These are phyloP conservation scores for Clupea harengus DNA, from an alignment of 2,113 vertebrate genomes.

Conservation along the genomic window DNA sequence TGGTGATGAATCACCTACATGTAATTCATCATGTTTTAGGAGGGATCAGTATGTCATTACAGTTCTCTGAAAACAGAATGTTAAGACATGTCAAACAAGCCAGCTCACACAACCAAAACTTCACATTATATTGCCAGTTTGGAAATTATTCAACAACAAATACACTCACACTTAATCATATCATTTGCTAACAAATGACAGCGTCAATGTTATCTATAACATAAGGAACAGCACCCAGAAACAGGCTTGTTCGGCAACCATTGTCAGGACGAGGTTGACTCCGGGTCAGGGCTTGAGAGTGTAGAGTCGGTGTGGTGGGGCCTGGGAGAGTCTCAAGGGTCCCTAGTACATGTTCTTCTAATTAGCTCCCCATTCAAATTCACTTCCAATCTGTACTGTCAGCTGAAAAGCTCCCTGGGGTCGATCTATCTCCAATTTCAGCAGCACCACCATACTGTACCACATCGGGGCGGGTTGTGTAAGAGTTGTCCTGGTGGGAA, in stretches of 20 bases:
- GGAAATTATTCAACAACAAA: not conserved
- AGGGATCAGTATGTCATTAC: constrained; percentile 16
- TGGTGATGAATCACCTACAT: constrained; percentile 25
- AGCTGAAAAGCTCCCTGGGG: not conserved
- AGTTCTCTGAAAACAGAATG: not conserved
- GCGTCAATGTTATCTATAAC: not conserved
- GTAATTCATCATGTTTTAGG: not conserved
- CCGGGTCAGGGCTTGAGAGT: not conserved
- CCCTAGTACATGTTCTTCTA: constrained; percentile 23
- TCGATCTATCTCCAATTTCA: not conserved
- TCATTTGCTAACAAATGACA: not conserved
- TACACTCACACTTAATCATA: not conserved
- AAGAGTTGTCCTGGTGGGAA: not conserved
- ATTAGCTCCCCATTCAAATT: constrained; percentile 17
- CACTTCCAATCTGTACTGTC: not conserved
- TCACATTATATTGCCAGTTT: not conserved
- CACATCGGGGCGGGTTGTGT: not conserved
- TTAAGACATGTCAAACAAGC: not conserved
- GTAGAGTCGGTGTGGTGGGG: not conserved
- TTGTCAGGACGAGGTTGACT: not conserved
- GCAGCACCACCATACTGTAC: not conserved
- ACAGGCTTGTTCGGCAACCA: not conserved
- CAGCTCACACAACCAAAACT: not conserved
- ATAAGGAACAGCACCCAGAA: not conserved
- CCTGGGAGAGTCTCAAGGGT: not conserved